Evolutionary conservation across 2,113 vertebrate species (phyloP).

Genomic region (Pandion haliaetus): DNA sequence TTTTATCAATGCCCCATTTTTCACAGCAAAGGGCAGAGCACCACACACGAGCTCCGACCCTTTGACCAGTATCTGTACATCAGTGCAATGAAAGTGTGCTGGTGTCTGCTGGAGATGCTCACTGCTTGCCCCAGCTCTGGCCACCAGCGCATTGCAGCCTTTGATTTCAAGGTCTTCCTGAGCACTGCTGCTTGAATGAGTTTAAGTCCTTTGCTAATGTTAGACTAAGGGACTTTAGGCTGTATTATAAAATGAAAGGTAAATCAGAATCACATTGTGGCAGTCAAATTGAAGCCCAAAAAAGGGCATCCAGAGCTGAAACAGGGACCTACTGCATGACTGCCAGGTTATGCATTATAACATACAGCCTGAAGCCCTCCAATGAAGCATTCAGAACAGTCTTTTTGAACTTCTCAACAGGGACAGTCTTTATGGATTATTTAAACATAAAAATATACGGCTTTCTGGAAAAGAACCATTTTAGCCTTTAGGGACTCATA

Average conservation of each 20-base stretch:
- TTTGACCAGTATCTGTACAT: not conserved
- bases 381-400: not conserved
- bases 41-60: rapidly evolving
- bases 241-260: not conserved
- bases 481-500: not conserved
- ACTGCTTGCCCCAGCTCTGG: not conserved
- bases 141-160: rapidly evolving
- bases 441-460: slow-evolving; percentile 44
- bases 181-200: not conserved
- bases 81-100: rapidly evolving
- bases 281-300: not conserved
- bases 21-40: not conserved
- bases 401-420: slow-evolving; percentile 27
- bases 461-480: slow-evolving; percentile 21
- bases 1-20: not conserved
- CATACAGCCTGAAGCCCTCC: not conserved
- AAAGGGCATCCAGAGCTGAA: not conserved
- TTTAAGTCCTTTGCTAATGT: not conserved
- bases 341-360: not conserved
- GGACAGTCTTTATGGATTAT: slow-evolving; percentile 55
- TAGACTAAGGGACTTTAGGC: not conserved
- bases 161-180: not conserved
- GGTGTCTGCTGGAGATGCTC: not conserved
- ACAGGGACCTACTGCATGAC: not conserved
- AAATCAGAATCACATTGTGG: not conserved